Conservation (phyloP, 2,113 vertebrate genomes). For the Python bivittatus region DNA sequence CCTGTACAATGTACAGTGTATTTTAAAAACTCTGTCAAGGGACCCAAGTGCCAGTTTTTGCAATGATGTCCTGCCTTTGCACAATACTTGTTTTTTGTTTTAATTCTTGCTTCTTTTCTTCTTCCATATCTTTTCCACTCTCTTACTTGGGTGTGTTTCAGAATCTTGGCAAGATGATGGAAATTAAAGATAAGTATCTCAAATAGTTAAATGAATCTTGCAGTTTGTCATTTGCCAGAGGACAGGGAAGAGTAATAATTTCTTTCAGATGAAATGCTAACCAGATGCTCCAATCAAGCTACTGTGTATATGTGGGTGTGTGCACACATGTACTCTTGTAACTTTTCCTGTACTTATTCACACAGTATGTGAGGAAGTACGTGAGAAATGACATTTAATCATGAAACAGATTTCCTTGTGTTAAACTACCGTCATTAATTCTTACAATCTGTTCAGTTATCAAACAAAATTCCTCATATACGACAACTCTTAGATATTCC, state of each 20-base stretch:
- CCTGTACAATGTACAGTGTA: accelerated
- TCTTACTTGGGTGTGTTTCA: constrained; percentile 16
- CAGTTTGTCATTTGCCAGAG: background rate
- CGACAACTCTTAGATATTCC: background rate
- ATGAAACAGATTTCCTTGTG: constrained; percentile 27
- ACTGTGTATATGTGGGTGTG: background rate
- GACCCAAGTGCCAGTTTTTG: background rate
- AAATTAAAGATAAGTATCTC: constrained; percentile 3
- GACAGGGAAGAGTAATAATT: background rate
- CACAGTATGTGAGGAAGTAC: background rate
- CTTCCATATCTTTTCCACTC: background rate
- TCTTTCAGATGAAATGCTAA: background rate
- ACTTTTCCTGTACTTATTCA: background rate
- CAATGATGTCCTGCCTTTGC: background rate
- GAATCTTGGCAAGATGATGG: constrained; percentile 17
- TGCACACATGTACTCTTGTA: background rate
- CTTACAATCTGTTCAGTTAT: constrained; percentile 4
- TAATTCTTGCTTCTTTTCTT: constrained; percentile 12
- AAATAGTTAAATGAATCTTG: background rate
- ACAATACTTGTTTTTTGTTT: constrained; percentile 18
- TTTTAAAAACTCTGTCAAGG: constrained; percentile 2
- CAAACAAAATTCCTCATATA: background rate
- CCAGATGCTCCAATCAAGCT: background rate
- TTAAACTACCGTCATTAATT: background rate
- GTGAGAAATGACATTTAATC: background rate